Percentiles rank a stretch among this genome's conserved stretches.
Conservation (phyloP, 2,113 vertebrate species). For the Cryptotis parvus region DNA sequence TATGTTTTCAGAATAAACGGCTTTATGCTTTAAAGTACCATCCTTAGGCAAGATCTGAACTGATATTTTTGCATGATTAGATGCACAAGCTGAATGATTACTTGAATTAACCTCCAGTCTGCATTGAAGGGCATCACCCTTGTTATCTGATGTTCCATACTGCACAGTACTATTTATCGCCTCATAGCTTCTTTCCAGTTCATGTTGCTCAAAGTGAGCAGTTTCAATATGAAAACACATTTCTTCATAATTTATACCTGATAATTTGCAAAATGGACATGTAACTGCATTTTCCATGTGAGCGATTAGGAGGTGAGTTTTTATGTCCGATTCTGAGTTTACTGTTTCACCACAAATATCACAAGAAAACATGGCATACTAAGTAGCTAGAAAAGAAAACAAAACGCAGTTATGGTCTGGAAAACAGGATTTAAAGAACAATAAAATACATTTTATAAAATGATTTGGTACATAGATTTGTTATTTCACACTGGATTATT, state of each 20-base stretch:
- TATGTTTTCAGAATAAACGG: conserved; percentile 64
- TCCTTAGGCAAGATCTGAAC: conserved; percentile 16
- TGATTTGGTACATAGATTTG: not conserved
- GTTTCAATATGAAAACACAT: conserved; percentile 87
- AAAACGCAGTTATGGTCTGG: conserved; percentile 30
- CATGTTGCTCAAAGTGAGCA: conserved; percentile 85
- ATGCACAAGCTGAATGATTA: conserved; percentile 70
- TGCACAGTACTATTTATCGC: conserved; percentile 31
- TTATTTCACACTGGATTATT: conserved; percentile 27
- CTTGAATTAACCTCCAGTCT: conserved; percentile 54
- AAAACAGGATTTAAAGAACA: conserved; percentile 48
- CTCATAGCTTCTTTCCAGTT: conserved; percentile 57
- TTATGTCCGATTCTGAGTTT: conserved; percentile 87
- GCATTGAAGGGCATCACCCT: conserved; percentile 40
- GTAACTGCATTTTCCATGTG: conserved; percentile 85
- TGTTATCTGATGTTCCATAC: conserved; percentile 47
- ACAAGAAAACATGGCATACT: conserved; percentile 87
- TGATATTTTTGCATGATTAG: conserved; percentile 51
- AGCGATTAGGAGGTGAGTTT: conserved; percentile 84
- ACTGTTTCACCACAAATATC: conserved; percentile 89
- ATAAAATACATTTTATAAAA: conserved; percentile 41
- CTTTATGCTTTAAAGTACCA: conserved; percentile 61
- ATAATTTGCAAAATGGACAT: conserved; percentile 89
- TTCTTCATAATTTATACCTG: conserved; percentile 87
- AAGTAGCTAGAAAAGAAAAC: conserved; percentile 61